Evolutionary conservation across 1,140 invertebrate genomes (phyloP).

Genomic region (Cydia splendana): DNA sequence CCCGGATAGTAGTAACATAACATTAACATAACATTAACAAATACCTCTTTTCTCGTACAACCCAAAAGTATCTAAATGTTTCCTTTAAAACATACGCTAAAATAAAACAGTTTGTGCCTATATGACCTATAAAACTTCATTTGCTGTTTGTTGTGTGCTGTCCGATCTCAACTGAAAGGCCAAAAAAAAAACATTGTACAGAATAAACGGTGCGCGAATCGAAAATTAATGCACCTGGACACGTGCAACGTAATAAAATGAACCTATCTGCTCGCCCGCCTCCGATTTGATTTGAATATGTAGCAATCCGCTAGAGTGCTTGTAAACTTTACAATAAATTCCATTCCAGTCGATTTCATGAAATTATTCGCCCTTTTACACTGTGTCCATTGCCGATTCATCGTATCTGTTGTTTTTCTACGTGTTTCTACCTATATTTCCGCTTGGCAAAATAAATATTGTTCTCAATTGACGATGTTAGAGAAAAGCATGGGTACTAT

Average conservation of each 20-base stretch:
- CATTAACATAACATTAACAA: not conserved
- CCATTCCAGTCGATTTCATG: not conserved
- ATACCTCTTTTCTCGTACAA: not conserved
- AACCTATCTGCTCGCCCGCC: not conserved
- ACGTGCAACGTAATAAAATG: conserved; percentile 1
- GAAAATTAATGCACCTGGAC: conserved; percentile 18
- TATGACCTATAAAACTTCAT: not conserved
- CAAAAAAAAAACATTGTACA: not conserved
- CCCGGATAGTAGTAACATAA: not conserved
- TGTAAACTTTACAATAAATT: not conserved
- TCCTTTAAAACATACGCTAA: not conserved
- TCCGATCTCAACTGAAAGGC: not conserved
- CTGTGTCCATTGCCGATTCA: not conserved
- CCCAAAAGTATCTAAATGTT: not conserved
- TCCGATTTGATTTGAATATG: conserved; percentile 5
- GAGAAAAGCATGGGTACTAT: too few species aligned
- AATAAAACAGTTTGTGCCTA: not conserved
- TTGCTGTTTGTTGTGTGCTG: not conserved
- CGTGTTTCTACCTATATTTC: not conserved
- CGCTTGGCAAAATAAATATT: not conserved
- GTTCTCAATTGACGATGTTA: not conserved
- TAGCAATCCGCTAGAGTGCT: conserved; percentile 6
- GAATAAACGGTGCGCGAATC: not conserved
- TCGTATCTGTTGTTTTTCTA: not conserved
- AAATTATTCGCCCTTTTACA: not conserved